Conservation (phyloP, 2,113 vertebrate species). For the Callopanchax toddi region DNA sequence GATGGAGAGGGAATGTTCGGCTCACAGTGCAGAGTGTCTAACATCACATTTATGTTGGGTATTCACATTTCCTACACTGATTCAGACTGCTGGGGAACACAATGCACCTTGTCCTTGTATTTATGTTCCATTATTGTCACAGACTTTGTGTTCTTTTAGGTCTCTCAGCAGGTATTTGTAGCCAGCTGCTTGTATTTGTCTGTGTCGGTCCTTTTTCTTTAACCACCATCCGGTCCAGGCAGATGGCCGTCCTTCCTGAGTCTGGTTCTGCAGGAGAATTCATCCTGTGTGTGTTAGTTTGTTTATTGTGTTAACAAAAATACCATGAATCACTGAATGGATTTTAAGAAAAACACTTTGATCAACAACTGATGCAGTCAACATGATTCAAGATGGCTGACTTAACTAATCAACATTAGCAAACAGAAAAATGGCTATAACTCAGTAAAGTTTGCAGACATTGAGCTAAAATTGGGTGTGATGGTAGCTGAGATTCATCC, state of each 20-base stretch:
- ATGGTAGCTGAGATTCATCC: too few species aligned
- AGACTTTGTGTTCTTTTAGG: not conserved
- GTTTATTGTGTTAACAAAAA: too few species aligned
- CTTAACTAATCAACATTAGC: too few species aligned
- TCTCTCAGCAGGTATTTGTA: not conserved
- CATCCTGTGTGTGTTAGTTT: not conserved
- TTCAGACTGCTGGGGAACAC: conserved; percentile 3
- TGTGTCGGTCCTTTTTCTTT: not conserved
- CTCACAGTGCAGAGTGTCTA: conserved; percentile 56
- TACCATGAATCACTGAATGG: too few species aligned
- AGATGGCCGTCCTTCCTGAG: not conserved
- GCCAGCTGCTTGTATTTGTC: not conserved
- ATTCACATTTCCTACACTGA: conserved; percentile 62
- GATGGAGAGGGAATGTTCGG: conserved; percentile 25
- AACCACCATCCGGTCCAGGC: not conserved
- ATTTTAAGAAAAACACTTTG: too few species aligned
- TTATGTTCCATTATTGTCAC: not conserved
- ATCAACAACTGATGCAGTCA: too few species aligned
- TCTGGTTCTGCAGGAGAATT: not conserved
- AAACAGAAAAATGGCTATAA: too few species aligned
- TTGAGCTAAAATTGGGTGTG: too few species aligned
- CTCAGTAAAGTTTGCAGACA: too few species aligned
- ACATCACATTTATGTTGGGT: conserved; percentile 41
- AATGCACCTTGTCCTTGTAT: not conserved
- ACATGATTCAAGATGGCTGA: too few species aligned